phyloP scores from a whole-genome alignment of 64 coral and sea anemone genomes.

The Anthopleura sola region DNA sequence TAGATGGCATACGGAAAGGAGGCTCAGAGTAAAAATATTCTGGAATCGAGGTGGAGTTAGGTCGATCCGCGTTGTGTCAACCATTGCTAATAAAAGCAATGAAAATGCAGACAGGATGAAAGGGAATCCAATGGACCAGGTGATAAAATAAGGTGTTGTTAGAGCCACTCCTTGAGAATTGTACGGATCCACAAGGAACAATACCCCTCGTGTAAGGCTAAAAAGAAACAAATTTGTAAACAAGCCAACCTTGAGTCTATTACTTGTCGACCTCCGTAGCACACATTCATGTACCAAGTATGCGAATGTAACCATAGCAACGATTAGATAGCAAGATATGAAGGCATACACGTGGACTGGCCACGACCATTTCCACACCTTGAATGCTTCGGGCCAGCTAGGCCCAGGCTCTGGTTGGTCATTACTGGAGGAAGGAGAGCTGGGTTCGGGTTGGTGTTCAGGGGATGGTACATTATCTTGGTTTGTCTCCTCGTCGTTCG shows the following conservation, averaged over 20 bases:
- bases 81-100: constrained; percentile 43
- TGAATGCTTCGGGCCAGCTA: constrained; percentile 46
- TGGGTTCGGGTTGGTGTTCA: background rate
- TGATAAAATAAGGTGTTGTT: background rate
- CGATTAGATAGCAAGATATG: background rate
- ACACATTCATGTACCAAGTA: background rate
- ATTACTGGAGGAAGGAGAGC: background rate
- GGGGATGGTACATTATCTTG: background rate
- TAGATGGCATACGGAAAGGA: constrained; percentile 19
- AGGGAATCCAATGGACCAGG: constrained; percentile 61
- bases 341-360: constrained; percentile 52
- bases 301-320: constrained; percentile 2
- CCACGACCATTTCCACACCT: constrained; percentile 60
- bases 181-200: constrained; percentile 63
- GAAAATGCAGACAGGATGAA: constrained; percentile 41
- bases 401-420: constrained; percentile 51
- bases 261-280: background rate
- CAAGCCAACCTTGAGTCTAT: constrained; percentile 42
- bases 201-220: constrained; percentile 33
- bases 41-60: constrained; percentile 56
- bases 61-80: constrained; percentile 41
- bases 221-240: constrained; percentile 18
- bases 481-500: background rate
- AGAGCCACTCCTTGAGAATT: constrained; percentile 33
- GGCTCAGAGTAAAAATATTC: constrained; percentile 26